Conservation (phyloP, 1,140 invertebrate species). For the Drosophila kepulauana region DNA sequence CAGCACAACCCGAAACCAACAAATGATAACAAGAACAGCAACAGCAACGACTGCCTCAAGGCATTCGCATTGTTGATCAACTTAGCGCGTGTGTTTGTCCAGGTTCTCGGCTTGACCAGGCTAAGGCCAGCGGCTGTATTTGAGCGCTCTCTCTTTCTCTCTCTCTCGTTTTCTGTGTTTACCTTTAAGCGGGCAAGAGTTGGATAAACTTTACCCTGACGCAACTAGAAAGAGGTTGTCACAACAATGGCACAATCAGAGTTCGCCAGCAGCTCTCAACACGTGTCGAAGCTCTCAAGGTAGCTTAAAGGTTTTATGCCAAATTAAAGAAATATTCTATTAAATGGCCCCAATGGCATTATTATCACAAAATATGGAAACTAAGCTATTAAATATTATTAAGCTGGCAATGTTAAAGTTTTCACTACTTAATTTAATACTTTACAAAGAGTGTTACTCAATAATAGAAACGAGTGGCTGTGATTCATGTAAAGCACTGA, state of each 20-base stretch:
- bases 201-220: conserved; percentile 32
- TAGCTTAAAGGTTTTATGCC: not conserved
- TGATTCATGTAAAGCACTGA: too few relatives aligned
- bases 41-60: not conserved
- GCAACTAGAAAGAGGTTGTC: conserved; percentile 14
- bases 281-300: conserved; percentile 12
- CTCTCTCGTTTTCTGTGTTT: conserved; percentile 16
- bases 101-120: conserved; percentile 28
- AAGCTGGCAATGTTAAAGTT: too few relatives aligned
- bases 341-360: not conserved
- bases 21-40: conserved; percentile 37
- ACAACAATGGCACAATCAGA: conserved; percentile 46
- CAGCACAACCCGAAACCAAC: conserved; percentile 27
- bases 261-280: conserved; percentile 21
- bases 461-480: not conserved
- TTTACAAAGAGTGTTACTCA: too few relatives aligned
- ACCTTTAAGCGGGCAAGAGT: conserved; percentile 35
- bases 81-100: conserved; percentile 44
- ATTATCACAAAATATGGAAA: too few relatives aligned
- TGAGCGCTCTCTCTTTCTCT: not conserved
- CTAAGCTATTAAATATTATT: too few relatives aligned
- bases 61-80: conserved; percentile 40
- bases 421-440: too few relatives aligned
- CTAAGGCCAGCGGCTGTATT: not conserved
- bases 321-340: not conserved